phyloP scores from a whole-genome alignment of 2,888 invertebrate species.

The Ichneumon xanthorius region DNA sequence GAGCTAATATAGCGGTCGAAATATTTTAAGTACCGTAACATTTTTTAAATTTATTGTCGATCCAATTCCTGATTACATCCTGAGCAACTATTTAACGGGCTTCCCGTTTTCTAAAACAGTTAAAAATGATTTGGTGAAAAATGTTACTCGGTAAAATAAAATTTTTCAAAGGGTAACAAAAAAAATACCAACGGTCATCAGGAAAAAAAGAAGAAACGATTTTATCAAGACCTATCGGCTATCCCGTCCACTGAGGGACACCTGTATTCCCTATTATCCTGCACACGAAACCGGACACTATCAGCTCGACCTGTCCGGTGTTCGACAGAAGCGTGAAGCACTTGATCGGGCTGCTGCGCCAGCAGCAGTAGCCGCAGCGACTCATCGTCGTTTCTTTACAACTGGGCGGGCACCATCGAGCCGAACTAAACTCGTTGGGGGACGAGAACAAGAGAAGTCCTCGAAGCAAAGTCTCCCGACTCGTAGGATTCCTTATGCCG shows the following conservation, averaged over 20 bases:
- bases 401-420: conserved; percentile 65
- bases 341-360: conserved; percentile 59
- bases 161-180: not conserved
- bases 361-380: conserved; percentile 35
- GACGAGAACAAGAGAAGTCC: conserved; percentile 26
- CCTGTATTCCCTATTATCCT: not conserved
- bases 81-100: not conserved
- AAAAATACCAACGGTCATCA: not conserved
- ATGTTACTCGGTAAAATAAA: not conserved
- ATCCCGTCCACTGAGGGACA: not conserved
- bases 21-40: not conserved
- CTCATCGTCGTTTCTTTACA: conserved; percentile 65
- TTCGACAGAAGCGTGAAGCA: conserved; percentile 56
- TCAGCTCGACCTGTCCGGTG: conserved; percentile 11
- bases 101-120: not conserved
- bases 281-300: conserved; percentile 18
- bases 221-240: not conserved
- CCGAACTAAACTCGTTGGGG: conserved; percentile 61
- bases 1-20: conserved; percentile 1
- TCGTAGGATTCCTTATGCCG: conserved; percentile 10
- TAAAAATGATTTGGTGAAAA: no score
- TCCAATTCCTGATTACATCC: not conserved
- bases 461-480: conserved; percentile 33
- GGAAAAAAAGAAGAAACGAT: not conserved
- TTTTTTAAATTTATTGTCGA: not conserved